A percentile compares a stretch with the other conserved stretches of the same genome.
phyloP scores from a whole-genome alignment of 2,113 vertebrate genomes.

The Gymnogyps californianus region DNA sequence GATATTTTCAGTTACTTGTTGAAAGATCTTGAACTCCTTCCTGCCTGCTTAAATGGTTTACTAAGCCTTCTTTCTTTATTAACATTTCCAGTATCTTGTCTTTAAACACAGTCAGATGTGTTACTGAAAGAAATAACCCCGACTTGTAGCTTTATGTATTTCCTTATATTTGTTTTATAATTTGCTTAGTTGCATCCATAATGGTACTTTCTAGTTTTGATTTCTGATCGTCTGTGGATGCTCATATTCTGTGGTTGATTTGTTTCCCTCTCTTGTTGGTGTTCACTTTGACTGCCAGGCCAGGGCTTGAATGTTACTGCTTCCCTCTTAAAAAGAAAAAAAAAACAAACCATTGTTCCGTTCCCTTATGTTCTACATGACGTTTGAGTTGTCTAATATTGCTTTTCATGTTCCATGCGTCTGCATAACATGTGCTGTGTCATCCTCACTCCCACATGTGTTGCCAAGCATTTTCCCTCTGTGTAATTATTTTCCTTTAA shows the following conservation, averaged over 20 bases:
- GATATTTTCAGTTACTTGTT: background rate
- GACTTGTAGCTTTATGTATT: background rate
- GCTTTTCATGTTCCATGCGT: background rate
- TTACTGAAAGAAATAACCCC: background rate
- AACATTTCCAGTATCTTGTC: background rate
- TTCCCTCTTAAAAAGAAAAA: background rate
- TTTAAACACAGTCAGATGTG: background rate
- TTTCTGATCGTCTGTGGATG: background rate
- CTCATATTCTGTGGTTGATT: background rate
- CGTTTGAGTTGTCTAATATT: background rate
- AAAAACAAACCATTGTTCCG: accelerated
- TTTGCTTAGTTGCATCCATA: background rate
- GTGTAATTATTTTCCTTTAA: background rate
- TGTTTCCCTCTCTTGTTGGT: background rate
- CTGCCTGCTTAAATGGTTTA: background rate
- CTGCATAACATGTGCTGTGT: background rate
- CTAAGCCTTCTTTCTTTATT: background rate
- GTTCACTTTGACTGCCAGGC: background rate
- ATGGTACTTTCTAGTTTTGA: background rate
- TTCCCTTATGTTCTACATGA: background rate
- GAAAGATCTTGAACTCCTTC: background rate
- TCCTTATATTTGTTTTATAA: background rate
- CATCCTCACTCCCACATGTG: background rate
- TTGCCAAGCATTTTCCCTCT: background rate
- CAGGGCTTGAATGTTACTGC: background rate